Evolutionary conservation across 1,140 invertebrate genomes (phyloP).

Genomic region (Trachymyrmex cornetzi): DNA sequence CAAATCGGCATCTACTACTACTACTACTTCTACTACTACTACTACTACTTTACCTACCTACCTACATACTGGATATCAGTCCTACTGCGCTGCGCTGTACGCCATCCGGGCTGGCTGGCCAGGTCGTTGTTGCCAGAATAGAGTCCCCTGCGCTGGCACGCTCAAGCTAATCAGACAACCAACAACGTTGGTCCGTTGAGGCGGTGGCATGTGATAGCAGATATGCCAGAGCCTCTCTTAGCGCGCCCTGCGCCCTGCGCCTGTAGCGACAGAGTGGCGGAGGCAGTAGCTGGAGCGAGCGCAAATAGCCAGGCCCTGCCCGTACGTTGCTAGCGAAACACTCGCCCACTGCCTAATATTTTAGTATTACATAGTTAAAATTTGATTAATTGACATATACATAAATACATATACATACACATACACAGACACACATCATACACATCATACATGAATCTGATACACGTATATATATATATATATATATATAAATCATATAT

Average conservation of each 20-base stretch:
- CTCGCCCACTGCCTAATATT: slow-evolving; percentile 84
- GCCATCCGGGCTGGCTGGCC: slow-evolving; percentile 84
- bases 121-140: slow-evolving; percentile 84
- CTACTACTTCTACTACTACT: slow-evolving; percentile 71
- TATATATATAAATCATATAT: slow-evolving; percentile 33
- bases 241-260: slow-evolving; percentile 81
- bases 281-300: slow-evolving; percentile 85
- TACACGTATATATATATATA: slow-evolving; percentile 37
- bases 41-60: slow-evolving; percentile 77
- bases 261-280: slow-evolving; percentile 85
- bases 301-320: slow-evolving; percentile 85
- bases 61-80: slow-evolving; percentile 83
- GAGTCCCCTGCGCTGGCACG: slow-evolving; percentile 83
- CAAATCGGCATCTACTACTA: slow-evolving; percentile 79
- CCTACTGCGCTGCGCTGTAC: slow-evolving; percentile 80
- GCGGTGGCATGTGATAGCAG: slow-evolving; percentile 82
- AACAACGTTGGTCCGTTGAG: slow-evolving; percentile 81
- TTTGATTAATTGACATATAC: slow-evolving; percentile 78
- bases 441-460: slow-evolving; percentile 13
- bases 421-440: slow-evolving; percentile 20
- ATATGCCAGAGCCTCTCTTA: slow-evolving; percentile 82
- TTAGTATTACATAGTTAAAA: slow-evolving; percentile 82
- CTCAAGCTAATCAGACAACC: slow-evolving; percentile 82
- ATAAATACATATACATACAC: not conserved
- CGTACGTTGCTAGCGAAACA: slow-evolving; percentile 85